Conservation (phyloP, 92 coral and sea anemone species). For the Zoanthus solanderi region DNA sequence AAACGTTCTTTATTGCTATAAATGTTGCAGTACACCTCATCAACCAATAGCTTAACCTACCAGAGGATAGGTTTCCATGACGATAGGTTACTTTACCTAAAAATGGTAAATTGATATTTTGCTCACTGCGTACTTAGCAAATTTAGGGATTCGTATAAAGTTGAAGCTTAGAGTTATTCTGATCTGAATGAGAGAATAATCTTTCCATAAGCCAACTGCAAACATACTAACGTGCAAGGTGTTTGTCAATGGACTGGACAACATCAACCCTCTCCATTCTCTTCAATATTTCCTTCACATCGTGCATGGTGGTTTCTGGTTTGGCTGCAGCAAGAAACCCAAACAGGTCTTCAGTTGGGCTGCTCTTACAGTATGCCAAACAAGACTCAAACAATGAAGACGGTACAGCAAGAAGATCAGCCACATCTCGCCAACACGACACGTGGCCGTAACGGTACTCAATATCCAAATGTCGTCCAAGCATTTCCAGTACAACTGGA, state of each 20-base stretch:
- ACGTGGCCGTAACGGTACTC: slow-evolving; percentile 85
- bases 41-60: background rate
- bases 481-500: slow-evolving; percentile 71
- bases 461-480: slow-evolving; percentile 75
- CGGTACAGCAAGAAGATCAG: slow-evolving; percentile 79
- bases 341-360: slow-evolving; percentile 88
- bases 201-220: background rate
- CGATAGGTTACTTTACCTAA: no score
- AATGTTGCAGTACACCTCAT: background rate
- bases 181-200: background rate
- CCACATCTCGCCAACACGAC: slow-evolving; percentile 90
- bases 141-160: no score
- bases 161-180: background rate
- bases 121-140: no score
- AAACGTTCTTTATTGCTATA: background rate
- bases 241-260: slow-evolving; percentile 73
- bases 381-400: slow-evolving; percentile 74
- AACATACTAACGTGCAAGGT: slow-evolving; percentile 66
- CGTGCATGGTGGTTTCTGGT: slow-evolving; percentile 83
- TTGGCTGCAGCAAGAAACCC: slow-evolving; percentile 80
- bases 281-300: slow-evolving; percentile 75
- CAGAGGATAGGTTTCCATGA: background rate
- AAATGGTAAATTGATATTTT: no score
- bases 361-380: slow-evolving; percentile 64
- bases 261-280: slow-evolving; percentile 73